phyloP scores from a whole-genome alignment of 2,888 invertebrate species.

The Drosophila picticornis region DNA sequence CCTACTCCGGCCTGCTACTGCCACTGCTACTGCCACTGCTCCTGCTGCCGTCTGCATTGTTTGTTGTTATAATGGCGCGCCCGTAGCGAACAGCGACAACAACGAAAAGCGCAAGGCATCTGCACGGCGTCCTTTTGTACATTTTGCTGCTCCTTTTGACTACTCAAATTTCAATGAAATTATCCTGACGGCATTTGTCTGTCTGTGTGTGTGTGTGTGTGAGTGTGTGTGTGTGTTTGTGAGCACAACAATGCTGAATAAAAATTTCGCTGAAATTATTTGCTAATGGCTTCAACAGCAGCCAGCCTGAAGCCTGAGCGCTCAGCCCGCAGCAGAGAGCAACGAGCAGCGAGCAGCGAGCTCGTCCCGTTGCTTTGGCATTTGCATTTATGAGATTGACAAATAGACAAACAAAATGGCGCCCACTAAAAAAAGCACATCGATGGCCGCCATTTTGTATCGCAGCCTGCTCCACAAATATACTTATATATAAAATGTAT shows the following conservation, averaged over 20 bases:
- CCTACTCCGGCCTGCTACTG: not conserved
- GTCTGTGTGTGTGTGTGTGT: slow-evolving; percentile 9
- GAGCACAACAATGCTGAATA: slow-evolving; percentile 68
- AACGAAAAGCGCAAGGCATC: slow-evolving; percentile 77
- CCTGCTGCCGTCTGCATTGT: slow-evolving; percentile 65
- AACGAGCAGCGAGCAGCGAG: slow-evolving; percentile 1
- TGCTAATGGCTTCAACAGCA: slow-evolving; percentile 74
- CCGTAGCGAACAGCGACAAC: slow-evolving; percentile 54
- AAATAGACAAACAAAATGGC: slow-evolving; percentile 76
- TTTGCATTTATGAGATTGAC: slow-evolving; percentile 78
- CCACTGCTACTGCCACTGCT: not conserved
- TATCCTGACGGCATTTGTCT: slow-evolving; percentile 77
- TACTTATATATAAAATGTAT: not conserved
- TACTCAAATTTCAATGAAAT: slow-evolving; percentile 83
- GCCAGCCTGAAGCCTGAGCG: slow-evolving; percentile 21
- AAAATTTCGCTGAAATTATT: slow-evolving; percentile 78
- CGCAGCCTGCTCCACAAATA: slow-evolving; percentile 21
- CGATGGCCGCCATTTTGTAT: slow-evolving; percentile 71
- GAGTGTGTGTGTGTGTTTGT: slow-evolving; percentile 35
- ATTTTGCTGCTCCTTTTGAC: slow-evolving; percentile 70
- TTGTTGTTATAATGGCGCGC: slow-evolving; percentile 78
- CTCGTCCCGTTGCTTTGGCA: slow-evolving; percentile 48
- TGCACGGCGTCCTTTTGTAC: slow-evolving; percentile 70
- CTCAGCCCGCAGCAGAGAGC: slow-evolving; percentile 39
- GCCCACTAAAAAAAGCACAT: slow-evolving; percentile 38